phyloP scores from a whole-genome alignment of 2,113 vertebrate genomes.

The Rissa tridactyla region DNA sequence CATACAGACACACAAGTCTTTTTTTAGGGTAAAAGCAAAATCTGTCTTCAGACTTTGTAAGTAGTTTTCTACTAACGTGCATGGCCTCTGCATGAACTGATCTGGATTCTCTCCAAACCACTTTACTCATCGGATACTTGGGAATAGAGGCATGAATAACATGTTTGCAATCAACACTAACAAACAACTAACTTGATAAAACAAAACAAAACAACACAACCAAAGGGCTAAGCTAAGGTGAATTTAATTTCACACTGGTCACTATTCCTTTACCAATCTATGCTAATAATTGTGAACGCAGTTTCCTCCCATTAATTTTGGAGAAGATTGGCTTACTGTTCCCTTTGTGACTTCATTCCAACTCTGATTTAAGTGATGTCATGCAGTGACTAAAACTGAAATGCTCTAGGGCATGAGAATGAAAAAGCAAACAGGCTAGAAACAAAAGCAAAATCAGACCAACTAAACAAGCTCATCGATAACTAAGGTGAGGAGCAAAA shows the following conservation, averaged over 20 bases:
- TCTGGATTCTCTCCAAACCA: slow-evolving; percentile 4
- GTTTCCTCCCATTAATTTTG: background rate
- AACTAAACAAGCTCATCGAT: background rate
- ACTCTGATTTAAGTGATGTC: background rate
- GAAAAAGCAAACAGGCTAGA: background rate
- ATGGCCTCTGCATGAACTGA: background rate
- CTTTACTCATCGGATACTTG: background rate
- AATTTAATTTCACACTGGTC: background rate
- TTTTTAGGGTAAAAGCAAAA: background rate
- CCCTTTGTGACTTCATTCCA: background rate
- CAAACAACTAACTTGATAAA: background rate
- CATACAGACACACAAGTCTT: background rate
- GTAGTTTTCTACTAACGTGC: background rate
- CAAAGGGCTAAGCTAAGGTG: background rate
- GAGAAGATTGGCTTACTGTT: background rate
- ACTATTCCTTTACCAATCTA: background rate
- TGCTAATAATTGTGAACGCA: background rate
- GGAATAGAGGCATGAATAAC: background rate
- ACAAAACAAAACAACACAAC: background rate
- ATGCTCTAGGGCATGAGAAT: background rate
- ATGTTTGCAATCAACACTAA: background rate
- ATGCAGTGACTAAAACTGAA: background rate
- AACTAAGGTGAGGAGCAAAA: background rate
- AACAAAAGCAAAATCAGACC: background rate
- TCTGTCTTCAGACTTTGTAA: background rate